Evolutionary conservation across 2,797 vertebrate species (phyloP).

Genomic region (Rhinophrynus dorsalis): DNA sequence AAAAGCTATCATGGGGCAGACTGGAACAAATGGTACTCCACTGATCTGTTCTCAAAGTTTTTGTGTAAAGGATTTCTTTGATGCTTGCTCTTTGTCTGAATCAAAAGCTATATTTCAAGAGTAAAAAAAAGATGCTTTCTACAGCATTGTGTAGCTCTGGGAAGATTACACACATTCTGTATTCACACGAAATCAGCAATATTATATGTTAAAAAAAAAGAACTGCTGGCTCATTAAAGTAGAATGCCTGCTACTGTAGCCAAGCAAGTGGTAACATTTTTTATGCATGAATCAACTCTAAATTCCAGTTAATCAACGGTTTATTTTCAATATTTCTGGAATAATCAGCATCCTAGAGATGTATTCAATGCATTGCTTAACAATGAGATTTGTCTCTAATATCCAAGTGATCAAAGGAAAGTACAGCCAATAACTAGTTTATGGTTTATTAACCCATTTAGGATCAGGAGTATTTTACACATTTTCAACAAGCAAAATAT

Average conservation of each 20-base stretch:
- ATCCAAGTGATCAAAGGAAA: too few relatives aligned
- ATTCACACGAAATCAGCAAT: neutral
- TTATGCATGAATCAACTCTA: too few relatives aligned
- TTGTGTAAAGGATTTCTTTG: slow-evolving; percentile 17
- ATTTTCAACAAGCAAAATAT: too few relatives aligned
- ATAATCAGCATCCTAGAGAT: too few relatives aligned
- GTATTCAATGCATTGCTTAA: too few relatives aligned
- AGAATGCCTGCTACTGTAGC: neutral
- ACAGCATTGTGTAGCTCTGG: neutral
- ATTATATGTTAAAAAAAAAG: neutral
- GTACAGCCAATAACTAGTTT: too few relatives aligned
- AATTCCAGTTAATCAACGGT: too few relatives aligned
- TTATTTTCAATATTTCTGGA: too few relatives aligned
- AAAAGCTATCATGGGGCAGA: neutral
- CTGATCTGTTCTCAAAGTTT: slow-evolving; percentile 16
- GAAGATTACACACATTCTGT: slow-evolving; percentile 5
- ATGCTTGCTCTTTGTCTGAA: slow-evolving; percentile 6
- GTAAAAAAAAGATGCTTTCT: slow-evolving; percentile 6
- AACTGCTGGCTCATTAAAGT: slow-evolving; percentile 1
- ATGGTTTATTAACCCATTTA: too few relatives aligned
- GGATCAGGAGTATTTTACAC: too few relatives aligned
- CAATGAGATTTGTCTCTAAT: too few relatives aligned
- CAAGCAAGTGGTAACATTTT: too few relatives aligned
- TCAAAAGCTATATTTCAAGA: slow-evolving; percentile 20
- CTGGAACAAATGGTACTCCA: slow-evolving; percentile 10